Percentiles rank a stretch among this genome's conserved stretches.
Evolutionary conservation across 2,888 invertebrate species (phyloP).

Genomic region (Leptopilina myrica): DNA sequence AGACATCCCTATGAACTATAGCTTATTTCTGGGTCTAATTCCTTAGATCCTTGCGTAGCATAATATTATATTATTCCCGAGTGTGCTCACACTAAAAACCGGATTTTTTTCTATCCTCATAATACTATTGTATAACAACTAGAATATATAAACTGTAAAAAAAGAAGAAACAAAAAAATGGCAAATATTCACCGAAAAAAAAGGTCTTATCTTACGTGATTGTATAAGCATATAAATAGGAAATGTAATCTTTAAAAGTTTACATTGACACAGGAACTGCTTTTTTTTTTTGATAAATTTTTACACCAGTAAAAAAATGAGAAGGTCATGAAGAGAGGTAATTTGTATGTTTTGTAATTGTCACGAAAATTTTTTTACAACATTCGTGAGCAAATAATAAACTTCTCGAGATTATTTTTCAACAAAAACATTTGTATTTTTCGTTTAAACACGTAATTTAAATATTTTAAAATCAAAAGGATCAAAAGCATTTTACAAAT

Average conservation of each 20-base stretch:
- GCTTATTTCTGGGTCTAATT: not conserved
- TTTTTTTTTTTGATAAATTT: not conserved
- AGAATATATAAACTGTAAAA: not conserved
- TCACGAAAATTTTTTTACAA: no score
- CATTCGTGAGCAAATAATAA: no score
- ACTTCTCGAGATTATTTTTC: no score
- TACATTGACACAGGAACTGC: not conserved
- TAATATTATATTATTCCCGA: not conserved
- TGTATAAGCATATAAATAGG: not conserved
- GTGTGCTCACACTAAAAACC: not conserved
- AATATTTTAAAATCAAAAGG: no score
- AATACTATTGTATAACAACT: slow-evolving; percentile 26
- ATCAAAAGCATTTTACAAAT: no score
- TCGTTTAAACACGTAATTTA: no score
- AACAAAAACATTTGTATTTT: no score
- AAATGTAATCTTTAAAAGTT: slow-evolving; percentile 18
- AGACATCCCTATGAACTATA: slow-evolving; percentile 36
- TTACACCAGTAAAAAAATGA: not conserved
- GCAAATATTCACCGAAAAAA: slow-evolving; percentile 1
- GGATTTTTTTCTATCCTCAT: not conserved
- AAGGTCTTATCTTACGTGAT: slow-evolving; percentile 15
- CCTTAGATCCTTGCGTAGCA: not conserved
- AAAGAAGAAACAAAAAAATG: not conserved
- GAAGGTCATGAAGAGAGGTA: not conserved
- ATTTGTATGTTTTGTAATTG: not conserved